These are phyloP conservation scores for Hipposideros armiger DNA, from an alignment of 2,113 vertebrate genomes.

Conservation along the genomic window DNA sequence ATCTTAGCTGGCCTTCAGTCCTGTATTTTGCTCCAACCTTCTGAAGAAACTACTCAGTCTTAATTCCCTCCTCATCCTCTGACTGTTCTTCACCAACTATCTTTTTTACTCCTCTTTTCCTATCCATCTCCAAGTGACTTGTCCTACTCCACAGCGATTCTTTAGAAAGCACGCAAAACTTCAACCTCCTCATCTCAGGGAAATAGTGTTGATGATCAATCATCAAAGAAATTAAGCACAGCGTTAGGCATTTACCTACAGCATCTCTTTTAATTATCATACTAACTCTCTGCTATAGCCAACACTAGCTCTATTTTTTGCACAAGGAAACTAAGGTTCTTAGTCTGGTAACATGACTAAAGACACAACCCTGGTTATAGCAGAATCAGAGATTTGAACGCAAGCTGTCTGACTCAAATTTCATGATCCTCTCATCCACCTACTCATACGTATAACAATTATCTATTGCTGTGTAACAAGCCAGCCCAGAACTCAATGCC, in stretches of 20 bases:
- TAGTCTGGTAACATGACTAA: accelerated
- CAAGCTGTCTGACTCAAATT: not conserved
- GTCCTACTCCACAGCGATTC: not conserved
- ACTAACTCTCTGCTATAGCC: not conserved
- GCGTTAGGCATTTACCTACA: not conserved
- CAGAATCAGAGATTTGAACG: not conserved
- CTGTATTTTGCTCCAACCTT: not conserved
- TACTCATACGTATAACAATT: not conserved
- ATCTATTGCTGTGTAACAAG: not conserved
- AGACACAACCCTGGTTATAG: not conserved
- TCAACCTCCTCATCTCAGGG: not conserved
- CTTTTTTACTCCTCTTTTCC: not conserved
- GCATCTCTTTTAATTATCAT: not conserved
- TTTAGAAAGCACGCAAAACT: not conserved
- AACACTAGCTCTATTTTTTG: not conserved
- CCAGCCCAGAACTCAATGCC: not conserved
- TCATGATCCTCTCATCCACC: not conserved
- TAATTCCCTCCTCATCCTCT: not conserved
- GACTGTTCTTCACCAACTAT: not conserved
- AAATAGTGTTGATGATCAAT: not conserved
- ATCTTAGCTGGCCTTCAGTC: not conserved
- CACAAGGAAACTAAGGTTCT: not conserved
- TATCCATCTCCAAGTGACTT: not conserved
- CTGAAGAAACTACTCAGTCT: not conserved
- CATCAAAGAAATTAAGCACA: not conserved